A percentile compares a stretch with the other conserved stretches of the same genome.
Evolutionary conservation across 2,797 vertebrate species (phyloP).

Genomic region (Periophthalmus magnuspinnatus): DNA sequence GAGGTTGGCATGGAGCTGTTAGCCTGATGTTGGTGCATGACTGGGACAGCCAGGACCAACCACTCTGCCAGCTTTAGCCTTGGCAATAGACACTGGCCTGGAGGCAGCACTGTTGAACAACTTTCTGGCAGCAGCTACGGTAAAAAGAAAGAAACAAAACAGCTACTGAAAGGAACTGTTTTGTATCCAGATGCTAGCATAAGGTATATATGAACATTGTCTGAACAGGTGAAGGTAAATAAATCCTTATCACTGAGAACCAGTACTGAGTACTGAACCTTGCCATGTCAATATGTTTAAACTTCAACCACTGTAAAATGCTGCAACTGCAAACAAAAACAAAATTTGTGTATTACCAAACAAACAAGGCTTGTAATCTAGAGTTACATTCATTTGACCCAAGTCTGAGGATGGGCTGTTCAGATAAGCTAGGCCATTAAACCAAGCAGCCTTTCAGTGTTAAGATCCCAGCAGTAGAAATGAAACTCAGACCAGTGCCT

Average conservation of each 20-base stretch:
- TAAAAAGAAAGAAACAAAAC: conserved; percentile 32
- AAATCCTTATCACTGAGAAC: conserved; percentile 18
- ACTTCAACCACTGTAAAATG: not conserved
- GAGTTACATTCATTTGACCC: not conserved
- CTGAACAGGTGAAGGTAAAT: conserved; percentile 27
- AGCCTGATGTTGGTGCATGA: conserved; percentile 48
- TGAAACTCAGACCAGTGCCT: not conserved
- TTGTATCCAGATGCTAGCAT: conserved; percentile 38
- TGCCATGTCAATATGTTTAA: not conserved
- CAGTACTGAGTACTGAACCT: conserved; percentile 4
- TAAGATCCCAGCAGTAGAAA: no score
- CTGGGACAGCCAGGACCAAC: conserved; percentile 41
- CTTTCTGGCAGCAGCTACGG: conserved; percentile 45
- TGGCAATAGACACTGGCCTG: conserved; percentile 49
- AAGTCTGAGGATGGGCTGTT: not conserved
- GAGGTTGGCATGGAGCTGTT: conserved; percentile 46
- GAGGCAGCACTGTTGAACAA: conserved; percentile 57
- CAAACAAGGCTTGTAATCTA: not conserved
- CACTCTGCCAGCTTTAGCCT: conserved; percentile 55
- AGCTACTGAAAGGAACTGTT: conserved; percentile 29
- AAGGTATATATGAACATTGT: conserved; percentile 29
- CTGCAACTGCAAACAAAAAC: not conserved
- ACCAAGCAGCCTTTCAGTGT: not conserved
- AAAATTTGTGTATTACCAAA: not conserved
- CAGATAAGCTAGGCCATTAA: conserved; percentile 16